phyloP scores from a whole-genome alignment of 2,113 vertebrate genomes.

The Chelonoidis abingdonii region DNA sequence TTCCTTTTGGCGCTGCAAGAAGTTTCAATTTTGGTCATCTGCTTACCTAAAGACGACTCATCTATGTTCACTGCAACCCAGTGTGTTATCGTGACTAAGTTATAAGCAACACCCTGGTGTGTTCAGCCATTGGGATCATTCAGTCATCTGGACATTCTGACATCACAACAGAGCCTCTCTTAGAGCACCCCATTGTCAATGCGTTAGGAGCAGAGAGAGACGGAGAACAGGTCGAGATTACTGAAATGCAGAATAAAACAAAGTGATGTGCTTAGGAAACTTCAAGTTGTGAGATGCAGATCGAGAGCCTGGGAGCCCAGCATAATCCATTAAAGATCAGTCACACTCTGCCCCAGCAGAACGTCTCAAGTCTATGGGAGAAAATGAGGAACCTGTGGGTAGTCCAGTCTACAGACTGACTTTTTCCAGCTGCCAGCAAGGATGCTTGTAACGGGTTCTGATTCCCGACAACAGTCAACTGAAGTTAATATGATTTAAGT shows the following conservation, averaged over 20 bases:
- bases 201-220: neutral
- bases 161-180: neutral
- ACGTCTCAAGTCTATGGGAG: neutral
- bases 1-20: neutral
- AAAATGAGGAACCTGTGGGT: neutral
- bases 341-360: neutral
- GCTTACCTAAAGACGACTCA: neutral
- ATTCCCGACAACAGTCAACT: neutral
- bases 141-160: neutral
- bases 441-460: neutral
- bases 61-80: neutral
- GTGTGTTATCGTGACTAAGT: neutral
- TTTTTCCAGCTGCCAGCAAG: neutral
- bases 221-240: neutral
- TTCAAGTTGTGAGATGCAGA: neutral
- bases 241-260: neutral
- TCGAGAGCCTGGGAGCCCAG: neutral
- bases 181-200: rapidly evolving
- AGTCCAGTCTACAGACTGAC: neutral
- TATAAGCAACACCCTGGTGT: neutral
- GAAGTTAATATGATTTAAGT: neutral
- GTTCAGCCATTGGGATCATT: neutral
- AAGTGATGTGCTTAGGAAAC: neutral
- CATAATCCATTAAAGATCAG: neutral
- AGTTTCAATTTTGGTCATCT: neutral